Base-by-base conservation (phyloP, 2,888 invertebrate species). In the Poecilobothrus nobilitatus region DNA sequence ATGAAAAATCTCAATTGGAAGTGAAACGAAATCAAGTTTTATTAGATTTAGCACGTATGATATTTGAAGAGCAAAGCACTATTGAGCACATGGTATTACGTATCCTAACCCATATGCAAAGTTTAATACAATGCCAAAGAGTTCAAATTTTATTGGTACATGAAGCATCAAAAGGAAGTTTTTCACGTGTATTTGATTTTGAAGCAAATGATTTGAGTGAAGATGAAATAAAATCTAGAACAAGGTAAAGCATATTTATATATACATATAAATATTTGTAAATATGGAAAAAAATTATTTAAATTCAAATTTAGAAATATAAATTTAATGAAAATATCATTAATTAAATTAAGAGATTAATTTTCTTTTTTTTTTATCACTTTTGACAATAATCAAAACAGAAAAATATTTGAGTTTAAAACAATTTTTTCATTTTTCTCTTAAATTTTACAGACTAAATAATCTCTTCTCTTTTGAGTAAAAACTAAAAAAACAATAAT, bases 31-130 rank as follows among this genome's bases (percentile, higher is more conserved):
- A 97, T 83, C 95, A 96, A 86, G 93, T 97, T 73, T 85, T 97
- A 70, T 84, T 97, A 74, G 95, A 95, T 82, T 84, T 97, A 79
- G 96, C 96, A n/a, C 86, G 95, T 76, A 95, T 96, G 91, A 94
- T 97, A 76, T 97, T 96, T 80, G 95, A 95, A 80, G 96, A 97
- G 83, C 96, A 97, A 83, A 94, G 93, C 82, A 96, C 95, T 76
- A 92, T 97, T 76, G 96, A 96, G 79, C 94, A 94, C 82, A 92
- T 96, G 87, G 94, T 97, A 71, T 88, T 93, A 76, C 88, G 95
- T 83, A 96, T 97, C 83, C 84, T 97, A 78, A 90, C 94, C 70
- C 96, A 96, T 82, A 95, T 95, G 74, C 94, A 95, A 83, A 94
- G 94, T 75, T 86, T 97, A 73, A 93, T 97, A 75, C 91, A 95